These are phyloP conservation scores for Alexandromys fortis DNA, from an alignment of 2,113 vertebrate species.

Conservation along the genomic window DNA sequence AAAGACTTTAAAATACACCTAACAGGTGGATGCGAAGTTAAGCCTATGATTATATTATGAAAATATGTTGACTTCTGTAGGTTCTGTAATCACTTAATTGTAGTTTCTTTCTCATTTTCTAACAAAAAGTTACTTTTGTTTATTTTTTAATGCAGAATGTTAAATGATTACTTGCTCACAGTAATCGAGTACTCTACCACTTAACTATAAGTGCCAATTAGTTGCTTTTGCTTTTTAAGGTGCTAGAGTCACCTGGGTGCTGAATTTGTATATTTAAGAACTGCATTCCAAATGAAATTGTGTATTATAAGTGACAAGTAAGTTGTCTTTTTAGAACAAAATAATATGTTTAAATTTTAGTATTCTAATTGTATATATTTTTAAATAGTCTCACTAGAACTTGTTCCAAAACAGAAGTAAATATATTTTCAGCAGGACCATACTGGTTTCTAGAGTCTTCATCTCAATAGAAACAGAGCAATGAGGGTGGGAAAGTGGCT, in stretches of 20 bases:
- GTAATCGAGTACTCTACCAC: not conserved
- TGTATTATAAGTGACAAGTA: not conserved
- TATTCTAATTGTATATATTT: not conserved
- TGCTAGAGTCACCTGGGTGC: not conserved
- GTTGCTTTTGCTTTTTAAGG: not conserved
- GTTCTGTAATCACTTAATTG: not conserved
- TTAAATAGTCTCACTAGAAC: not conserved
- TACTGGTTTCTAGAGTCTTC: not conserved
- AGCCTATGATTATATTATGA: not conserved
- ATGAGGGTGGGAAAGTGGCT: not conserved
- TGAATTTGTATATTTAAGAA: conserved; percentile 19
- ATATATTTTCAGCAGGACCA: not conserved
- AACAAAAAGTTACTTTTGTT: not conserved
- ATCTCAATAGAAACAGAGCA: not conserved
- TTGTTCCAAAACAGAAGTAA: not conserved
- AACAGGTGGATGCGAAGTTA: not conserved
- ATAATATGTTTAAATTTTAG: not conserved
- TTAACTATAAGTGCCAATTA: not conserved
- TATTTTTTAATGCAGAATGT: not conserved
- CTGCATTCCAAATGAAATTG: not conserved
- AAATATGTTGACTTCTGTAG: not conserved
- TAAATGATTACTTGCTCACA: not conserved
- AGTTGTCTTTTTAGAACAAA: not conserved
- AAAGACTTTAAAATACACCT: conserved; percentile 30
- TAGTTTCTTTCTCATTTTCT: not conserved